Conservation (phyloP, 2,797 vertebrate genomes). For the Austrolebias charrua region DNA sequence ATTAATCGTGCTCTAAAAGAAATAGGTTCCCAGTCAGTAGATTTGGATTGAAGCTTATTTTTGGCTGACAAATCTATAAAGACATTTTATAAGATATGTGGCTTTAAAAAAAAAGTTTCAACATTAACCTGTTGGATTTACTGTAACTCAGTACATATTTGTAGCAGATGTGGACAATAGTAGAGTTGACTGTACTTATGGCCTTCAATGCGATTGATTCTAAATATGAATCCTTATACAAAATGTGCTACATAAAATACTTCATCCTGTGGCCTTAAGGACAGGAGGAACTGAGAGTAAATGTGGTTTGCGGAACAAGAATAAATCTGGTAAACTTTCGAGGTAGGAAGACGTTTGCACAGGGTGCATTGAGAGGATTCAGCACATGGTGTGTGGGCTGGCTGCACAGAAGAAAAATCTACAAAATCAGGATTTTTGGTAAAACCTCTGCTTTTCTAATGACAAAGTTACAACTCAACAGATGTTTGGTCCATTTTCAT, state of each 20-base stretch:
- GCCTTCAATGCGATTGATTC: slow-evolving; percentile 37
- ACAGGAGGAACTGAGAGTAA: slow-evolving; percentile 12
- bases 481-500: not conserved
- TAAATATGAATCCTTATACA: slow-evolving; percentile 15
- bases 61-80: slow-evolving; percentile 20
- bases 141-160: slow-evolving; percentile 41
- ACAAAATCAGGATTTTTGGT: not conserved
- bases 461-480: slow-evolving; percentile 3
- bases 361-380: slow-evolving; percentile 3
- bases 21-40: slow-evolving; percentile 19
- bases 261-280: slow-evolving; percentile 50
- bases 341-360: not conserved
- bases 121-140: slow-evolving; percentile 49
- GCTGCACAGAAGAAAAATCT: not conserved
- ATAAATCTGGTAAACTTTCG: slow-evolving; percentile 4
- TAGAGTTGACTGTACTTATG: slow-evolving; percentile 13
- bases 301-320: not conserved
- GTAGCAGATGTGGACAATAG: slow-evolving; percentile 41
- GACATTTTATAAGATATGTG: slow-evolving; percentile 37
- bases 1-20: slow-evolving; percentile 14
- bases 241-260: slow-evolving; percentile 13
- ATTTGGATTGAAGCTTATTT: slow-evolving; percentile 30
- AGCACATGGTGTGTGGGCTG: not conserved
- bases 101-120: slow-evolving; percentile 32
- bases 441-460: slow-evolving; percentile 5